phyloP scores from a whole-genome alignment of 2,888 invertebrate species.

The Hybos culiciformis region DNA sequence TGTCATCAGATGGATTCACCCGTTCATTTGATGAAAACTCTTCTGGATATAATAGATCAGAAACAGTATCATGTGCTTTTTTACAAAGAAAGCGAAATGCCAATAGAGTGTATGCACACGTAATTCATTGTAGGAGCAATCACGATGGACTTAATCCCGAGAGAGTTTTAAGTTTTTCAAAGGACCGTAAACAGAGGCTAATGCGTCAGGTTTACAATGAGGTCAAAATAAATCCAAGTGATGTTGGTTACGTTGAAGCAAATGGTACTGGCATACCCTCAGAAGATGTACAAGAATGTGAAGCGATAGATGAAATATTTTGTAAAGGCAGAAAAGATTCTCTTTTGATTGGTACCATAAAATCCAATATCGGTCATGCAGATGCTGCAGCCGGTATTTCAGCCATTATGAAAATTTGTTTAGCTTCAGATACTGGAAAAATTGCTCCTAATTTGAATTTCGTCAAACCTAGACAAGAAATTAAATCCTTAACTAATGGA shows the following conservation, averaged over 20 bases:
- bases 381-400: slow-evolving; percentile 71
- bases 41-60: slow-evolving; percentile 65
- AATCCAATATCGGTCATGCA: slow-evolving; percentile 81
- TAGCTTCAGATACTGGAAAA: slow-evolving; percentile 60
- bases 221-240: slow-evolving; percentile 49
- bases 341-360: slow-evolving; percentile 70
- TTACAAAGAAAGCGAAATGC: slow-evolving; percentile 53
- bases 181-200: slow-evolving; percentile 42
- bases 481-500: slow-evolving; percentile 43
- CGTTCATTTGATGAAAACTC: slow-evolving; percentile 72
- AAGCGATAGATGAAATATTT: slow-evolving; percentile 62
- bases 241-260: slow-evolving; percentile 66
- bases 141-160: slow-evolving; percentile 56
- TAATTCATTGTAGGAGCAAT: slow-evolving; percentile 59
- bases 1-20: slow-evolving; percentile 69
- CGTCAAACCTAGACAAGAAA: slow-evolving; percentile 42
- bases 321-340: slow-evolving; percentile 55
- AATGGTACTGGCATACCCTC: slow-evolving; percentile 64
- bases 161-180: slow-evolving; percentile 48
- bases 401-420: slow-evolving; percentile 60
- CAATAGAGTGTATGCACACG: slow-evolving; percentile 46
- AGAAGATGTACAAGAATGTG: slow-evolving; percentile 78
- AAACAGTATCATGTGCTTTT: slow-evolving; percentile 50
- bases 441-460: slow-evolving; percentile 76
- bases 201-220: slow-evolving; percentile 47